Percentiles rank a stretch among this genome's conserved stretches.
Evolutionary conservation across 2,113 vertebrate genomes (phyloP).

Genomic region (Brienomyrus brachyistius): DNA sequence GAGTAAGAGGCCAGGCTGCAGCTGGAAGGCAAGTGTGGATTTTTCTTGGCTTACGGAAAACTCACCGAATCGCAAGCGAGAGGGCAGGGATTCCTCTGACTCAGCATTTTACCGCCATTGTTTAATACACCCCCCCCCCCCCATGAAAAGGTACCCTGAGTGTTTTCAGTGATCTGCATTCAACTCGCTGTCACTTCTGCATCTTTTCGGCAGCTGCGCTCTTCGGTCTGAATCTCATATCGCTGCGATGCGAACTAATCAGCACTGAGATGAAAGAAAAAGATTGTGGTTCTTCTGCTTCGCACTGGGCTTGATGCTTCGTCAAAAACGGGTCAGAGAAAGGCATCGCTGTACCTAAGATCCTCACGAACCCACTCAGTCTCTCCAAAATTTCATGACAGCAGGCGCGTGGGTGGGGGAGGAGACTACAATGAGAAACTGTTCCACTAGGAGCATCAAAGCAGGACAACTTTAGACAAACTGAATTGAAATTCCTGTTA

Average conservation of each 20-base stretch:
- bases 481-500: slow-evolving; percentile 29
- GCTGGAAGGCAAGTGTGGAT: slow-evolving; percentile 8
- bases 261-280: background rate
- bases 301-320: background rate
- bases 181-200: slow-evolving; percentile 20
- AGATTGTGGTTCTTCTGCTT: background rate
- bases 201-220: slow-evolving; percentile 20
- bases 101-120: background rate
- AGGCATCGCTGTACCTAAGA: background rate
- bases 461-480: slow-evolving; percentile 16
- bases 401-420: background rate
- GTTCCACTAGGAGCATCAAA: slow-evolving; percentile 25
- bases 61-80: background rate
- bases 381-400: background rate
- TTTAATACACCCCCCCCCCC: background rate
- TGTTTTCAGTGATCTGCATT: slow-evolving; percentile 20
- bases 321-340: background rate
- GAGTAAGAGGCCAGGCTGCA: background rate
- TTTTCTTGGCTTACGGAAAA: slow-evolving; percentile 24
- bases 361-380: background rate
- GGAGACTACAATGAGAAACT: slow-evolving; percentile 21
- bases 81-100: slow-evolving; percentile 9
- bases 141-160: slow-evolving; percentile 4
- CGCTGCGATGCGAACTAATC: slow-evolving; percentile 23
- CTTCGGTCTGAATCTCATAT: slow-evolving; percentile 27